Evolutionary conservation across 1,140 invertebrate genomes (phyloP).

Genomic region (Trachymyrmex cornetzi): DNA sequence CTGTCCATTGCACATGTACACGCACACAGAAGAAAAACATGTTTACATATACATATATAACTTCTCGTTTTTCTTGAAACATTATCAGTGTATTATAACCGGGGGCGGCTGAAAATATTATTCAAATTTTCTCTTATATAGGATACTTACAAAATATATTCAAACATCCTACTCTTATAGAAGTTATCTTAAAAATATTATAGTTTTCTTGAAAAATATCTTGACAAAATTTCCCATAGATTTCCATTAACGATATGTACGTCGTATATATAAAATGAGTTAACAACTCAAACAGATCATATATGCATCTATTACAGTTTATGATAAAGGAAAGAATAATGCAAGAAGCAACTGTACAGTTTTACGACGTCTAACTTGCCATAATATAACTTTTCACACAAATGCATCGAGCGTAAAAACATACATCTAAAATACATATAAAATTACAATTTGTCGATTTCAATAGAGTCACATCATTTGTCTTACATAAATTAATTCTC

Average conservation of each 20-base stretch:
- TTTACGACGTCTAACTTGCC: too few relatives aligned
- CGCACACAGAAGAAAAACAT: background rate
- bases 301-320: too few relatives aligned
- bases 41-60: background rate
- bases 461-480: background rate
- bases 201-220: background rate
- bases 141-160: background rate
- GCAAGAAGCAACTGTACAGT: too few relatives aligned
- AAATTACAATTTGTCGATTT: background rate
- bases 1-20: background rate
- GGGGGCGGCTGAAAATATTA: background rate
- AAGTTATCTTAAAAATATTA: background rate
- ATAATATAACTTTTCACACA: too few relatives aligned
- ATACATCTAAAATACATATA: background rate
- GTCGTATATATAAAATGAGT: too few relatives aligned
- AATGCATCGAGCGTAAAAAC: too few relatives aligned
- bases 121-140: background rate
- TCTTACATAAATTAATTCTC: background rate
- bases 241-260: background rate
- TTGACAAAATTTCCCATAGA: background rate
- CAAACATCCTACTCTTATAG: background rate
- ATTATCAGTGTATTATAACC: background rate
- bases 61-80: background rate
- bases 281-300: too few relatives aligned
- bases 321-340: too few relatives aligned